Evolutionary conservation across 2,797 vertebrate genomes (phyloP).

Genomic region (Gorsachius magnificus): DNA sequence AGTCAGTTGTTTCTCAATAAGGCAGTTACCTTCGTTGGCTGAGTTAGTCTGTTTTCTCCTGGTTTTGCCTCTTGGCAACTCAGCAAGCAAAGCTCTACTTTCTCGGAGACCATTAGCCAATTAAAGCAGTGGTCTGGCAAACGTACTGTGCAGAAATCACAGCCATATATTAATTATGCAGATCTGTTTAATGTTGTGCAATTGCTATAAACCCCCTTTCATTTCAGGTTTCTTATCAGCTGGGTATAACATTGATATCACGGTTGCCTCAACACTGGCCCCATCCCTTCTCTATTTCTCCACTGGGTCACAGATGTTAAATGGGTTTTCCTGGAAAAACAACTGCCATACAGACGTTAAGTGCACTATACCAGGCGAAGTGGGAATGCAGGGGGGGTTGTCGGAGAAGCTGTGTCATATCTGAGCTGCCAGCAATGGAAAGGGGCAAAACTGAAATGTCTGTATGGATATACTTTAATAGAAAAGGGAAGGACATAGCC

Average conservation of each 20-base stretch:
- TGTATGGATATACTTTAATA: neutral
- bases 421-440: neutral
- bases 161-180: neutral
- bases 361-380: neutral
- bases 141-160: neutral
- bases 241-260: neutral
- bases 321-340: neutral
- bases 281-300: neutral
- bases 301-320: neutral
- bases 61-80: neutral
- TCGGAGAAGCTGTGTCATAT: neutral
- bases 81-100: neutral
- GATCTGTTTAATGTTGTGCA: neutral
- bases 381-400: neutral
- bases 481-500: neutral
- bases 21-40: neutral
- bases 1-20: neutral
- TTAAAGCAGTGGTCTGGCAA: neutral
- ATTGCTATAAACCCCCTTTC: neutral
- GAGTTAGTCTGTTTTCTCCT: neutral
- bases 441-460: neutral
- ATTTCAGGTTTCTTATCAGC: neutral
- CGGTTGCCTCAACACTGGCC: fast-evolving
- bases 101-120: neutral
- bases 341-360: neutral